Conservation (phyloP, 2,113 vertebrate species). For the Oophaga pumilio region DNA sequence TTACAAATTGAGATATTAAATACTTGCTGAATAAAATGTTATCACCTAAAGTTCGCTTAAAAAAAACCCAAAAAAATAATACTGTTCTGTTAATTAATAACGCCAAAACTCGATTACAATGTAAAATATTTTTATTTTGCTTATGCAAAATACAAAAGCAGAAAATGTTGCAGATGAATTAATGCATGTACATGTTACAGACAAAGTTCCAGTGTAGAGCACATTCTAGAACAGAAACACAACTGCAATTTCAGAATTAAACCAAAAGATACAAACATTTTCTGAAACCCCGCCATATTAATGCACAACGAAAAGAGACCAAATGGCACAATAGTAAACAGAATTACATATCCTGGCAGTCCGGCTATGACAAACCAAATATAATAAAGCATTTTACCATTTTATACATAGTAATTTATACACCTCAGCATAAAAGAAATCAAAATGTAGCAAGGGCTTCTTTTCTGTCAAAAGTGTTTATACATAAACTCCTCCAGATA, state of each 20-base stretch:
- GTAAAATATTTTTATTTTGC: slow-evolving; percentile 47
- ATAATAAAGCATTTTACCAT: slow-evolving; percentile 13
- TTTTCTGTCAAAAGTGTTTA: not conserved
- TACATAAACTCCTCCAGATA: not conserved
- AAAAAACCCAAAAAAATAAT: too few relatives aligned
- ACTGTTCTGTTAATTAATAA: not conserved
- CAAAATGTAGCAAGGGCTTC: not conserved
- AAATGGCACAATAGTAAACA: slow-evolving; percentile 40
- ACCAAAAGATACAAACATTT: slow-evolving; percentile 8
- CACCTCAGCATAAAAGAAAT: slow-evolving; percentile 28
- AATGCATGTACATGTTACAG: slow-evolving; percentile 23
- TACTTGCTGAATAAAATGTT: not conserved
- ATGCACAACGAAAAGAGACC: not conserved
- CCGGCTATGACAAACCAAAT: not conserved
- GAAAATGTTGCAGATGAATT: slow-evolving; percentile 25
- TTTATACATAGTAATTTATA: slow-evolving; percentile 42
- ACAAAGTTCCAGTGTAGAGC: slow-evolving; percentile 37
- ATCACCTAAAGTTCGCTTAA: not conserved
- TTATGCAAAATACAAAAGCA: slow-evolving; percentile 49
- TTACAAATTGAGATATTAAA: not conserved
- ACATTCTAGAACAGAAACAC: slow-evolving; percentile 14
- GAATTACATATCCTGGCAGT: slow-evolving; percentile 16
- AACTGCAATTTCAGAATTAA: not conserved
- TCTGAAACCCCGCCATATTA: not conserved
- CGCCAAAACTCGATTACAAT: not conserved